Evolutionary conservation across 1,140 invertebrate species (phyloP).

Genomic region (Neodiprion virginianus): DNA sequence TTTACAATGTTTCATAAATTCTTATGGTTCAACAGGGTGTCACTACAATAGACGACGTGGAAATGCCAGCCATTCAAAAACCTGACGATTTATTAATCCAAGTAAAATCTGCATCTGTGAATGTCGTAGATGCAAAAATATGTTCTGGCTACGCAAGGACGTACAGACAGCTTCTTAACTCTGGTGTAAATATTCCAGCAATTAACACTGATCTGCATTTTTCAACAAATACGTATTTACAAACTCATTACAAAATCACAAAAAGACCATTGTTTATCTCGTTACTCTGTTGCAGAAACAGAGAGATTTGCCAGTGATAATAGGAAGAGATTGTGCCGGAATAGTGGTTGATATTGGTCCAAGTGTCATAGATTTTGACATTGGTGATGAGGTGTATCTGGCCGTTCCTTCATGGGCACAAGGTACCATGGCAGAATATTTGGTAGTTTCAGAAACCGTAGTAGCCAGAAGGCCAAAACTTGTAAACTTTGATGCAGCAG

Average conservation of each 20-base stretch:
- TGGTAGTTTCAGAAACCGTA: conserved; percentile 65
- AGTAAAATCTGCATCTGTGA: conserved; percentile 71
- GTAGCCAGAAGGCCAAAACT: conserved; percentile 71
- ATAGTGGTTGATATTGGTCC: conserved; percentile 70
- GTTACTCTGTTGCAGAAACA: conserved; percentile 52
- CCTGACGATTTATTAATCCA: conserved; percentile 70
- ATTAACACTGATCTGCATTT: neutral
- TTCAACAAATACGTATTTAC: conserved; percentile 5
- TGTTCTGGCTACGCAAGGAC: conserved; percentile 68
- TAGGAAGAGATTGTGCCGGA: conserved; percentile 75
- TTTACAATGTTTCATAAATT: conserved; percentile 23
- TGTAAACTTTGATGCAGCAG: conserved; percentile 72
- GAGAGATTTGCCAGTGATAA: conserved; percentile 66
- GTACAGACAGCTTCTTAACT: conserved; percentile 65
- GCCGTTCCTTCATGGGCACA: conserved; percentile 66
- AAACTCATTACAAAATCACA: neutral
- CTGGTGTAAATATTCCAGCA: conserved; percentile 56
- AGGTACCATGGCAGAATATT: conserved; percentile 70
- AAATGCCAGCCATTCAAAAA: conserved; percentile 63
- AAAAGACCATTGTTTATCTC: conserved; percentile 10
- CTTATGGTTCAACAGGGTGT: conserved; percentile 55
- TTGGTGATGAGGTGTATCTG: conserved; percentile 72
- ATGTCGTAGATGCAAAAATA: conserved; percentile 71
- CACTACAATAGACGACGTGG: conserved; percentile 64
- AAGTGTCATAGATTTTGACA: conserved; percentile 66